Percentiles rank a stretch among this genome's conserved stretches.
Conservation (phyloP, 2,797 vertebrate species). For the Menidia menidia region DNA sequence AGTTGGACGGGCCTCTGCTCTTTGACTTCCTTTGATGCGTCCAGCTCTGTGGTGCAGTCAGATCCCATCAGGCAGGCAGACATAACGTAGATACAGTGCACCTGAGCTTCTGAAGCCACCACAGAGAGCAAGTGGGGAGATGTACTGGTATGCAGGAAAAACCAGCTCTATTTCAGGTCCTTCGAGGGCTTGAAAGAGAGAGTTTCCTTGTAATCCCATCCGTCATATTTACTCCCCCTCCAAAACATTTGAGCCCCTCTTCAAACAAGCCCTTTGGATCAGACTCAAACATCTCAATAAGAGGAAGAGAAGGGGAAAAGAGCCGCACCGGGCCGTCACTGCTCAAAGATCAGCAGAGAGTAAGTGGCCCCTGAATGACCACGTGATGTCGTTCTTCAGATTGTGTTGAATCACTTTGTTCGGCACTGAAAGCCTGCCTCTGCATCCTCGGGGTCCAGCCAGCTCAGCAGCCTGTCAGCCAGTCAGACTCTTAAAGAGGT, state of each 20-base stretch:
- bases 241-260: conserved; percentile 68
- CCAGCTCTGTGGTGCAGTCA: conserved; percentile 68
- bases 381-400: conserved; percentile 77
- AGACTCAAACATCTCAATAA: conserved; percentile 71
- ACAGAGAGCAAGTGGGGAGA: conserved; percentile 75
- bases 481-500: conserved; percentile 88
- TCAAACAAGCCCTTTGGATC: conserved; percentile 72
- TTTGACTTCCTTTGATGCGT: conserved; percentile 75
- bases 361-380: conserved; percentile 49
- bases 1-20: conserved; percentile 71
- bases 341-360: conserved; percentile 62
- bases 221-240: conserved; percentile 72
- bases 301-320: conserved; percentile 22
- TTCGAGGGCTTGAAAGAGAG: conserved; percentile 66
- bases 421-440: conserved; percentile 78
- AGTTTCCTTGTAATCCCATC: conserved; percentile 79
- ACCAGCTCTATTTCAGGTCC: conserved; percentile 78
- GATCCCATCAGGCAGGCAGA: conserved; percentile 73
- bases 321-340: conserved; percentile 39
- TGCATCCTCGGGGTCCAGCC: conserved; percentile 68
- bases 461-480: conserved; percentile 81
- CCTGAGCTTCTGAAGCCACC: conserved; percentile 72
- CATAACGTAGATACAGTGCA: conserved; percentile 73
- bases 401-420: conserved; percentile 84
- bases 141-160: conserved; percentile 76